Percentiles rank a stretch among this genome's conserved stretches.
Evolutionary conservation across 2,113 vertebrate genomes (phyloP).

Genomic region (Chascanopsetta lugubris): DNA sequence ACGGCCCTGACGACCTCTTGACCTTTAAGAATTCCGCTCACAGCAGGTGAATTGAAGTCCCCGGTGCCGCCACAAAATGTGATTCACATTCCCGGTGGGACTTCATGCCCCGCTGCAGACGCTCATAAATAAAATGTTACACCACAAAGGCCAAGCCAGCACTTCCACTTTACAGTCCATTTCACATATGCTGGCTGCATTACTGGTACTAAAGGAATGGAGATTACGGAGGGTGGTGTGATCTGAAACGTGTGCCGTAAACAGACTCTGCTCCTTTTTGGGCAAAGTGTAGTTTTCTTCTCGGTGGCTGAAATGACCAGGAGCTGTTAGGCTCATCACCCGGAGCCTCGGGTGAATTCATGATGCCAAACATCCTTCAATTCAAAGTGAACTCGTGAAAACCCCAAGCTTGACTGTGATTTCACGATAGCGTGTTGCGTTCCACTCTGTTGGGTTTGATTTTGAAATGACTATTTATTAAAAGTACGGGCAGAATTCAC

Average conservation of each 20-base stretch:
- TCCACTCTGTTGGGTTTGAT: background rate
- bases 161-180: background rate
- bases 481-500: background rate
- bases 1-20: constrained; percentile 26
- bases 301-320: background rate
- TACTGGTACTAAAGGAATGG: background rate
- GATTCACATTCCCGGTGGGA: constrained; percentile 51
- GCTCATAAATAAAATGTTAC: background rate
- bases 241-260: background rate
- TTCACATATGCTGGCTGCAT: background rate
- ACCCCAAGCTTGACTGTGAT: background rate
- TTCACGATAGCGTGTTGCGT: background rate
- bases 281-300: background rate
- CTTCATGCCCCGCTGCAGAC: background rate
- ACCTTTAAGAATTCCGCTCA: constrained; percentile 59
- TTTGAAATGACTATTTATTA: background rate
- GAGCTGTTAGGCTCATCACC: background rate
- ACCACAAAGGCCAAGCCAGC: background rate
- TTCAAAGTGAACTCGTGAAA: background rate
- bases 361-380: background rate
- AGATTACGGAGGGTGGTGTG: background rate
- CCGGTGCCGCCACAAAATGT: constrained; percentile 17
- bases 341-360: background rate
- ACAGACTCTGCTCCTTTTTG: background rate
- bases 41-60: constrained; percentile 55